Evolutionary conservation across 2,888 invertebrate species (phyloP).

Genomic region (Pyrocoelia pectoralis): DNA sequence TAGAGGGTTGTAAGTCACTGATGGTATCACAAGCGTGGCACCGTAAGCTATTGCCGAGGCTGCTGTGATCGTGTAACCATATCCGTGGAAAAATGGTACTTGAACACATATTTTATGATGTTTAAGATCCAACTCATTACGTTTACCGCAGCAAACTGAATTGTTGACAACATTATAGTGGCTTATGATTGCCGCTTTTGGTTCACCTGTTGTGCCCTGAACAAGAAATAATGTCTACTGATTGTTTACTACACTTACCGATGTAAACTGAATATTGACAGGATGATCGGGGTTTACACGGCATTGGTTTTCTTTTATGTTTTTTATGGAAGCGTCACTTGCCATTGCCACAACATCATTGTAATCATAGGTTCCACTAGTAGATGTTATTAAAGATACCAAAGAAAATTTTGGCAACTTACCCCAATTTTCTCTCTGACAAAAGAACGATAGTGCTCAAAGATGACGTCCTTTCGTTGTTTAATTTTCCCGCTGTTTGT

Average conservation of each 20-base stretch:
- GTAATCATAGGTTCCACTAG: constrained; percentile 60
- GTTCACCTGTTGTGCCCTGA: constrained; percentile 66
- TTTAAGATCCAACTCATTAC: constrained; percentile 60
- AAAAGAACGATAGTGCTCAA: not conserved
- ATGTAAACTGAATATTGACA: constrained; percentile 82
- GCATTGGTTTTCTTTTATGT: constrained; percentile 52
- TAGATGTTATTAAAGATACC: too few relatives aligned
- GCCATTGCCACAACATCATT: constrained; percentile 56
- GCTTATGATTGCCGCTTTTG: constrained; percentile 77
- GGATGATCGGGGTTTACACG: constrained; percentile 71
- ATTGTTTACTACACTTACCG: too few relatives aligned
- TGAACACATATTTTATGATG: constrained; percentile 68
- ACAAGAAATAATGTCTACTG: not conserved
- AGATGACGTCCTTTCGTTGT: not conserved
- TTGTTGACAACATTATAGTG: constrained; percentile 83
- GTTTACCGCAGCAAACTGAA: constrained; percentile 68
- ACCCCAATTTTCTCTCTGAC: not conserved
- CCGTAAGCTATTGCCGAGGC: constrained; percentile 66
- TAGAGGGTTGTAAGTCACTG: constrained; percentile 68
- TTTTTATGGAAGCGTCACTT: constrained; percentile 48
- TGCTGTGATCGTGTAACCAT: constrained; percentile 73
- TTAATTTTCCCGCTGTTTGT: constrained; percentile 60
- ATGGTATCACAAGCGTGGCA: constrained; percentile 68
- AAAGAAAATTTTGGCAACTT: too few relatives aligned
- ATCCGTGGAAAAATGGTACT: constrained; percentile 85